Evolutionary conservation across 2,888 invertebrate genomes (phyloP).

Genomic region (Zootermopsis nevadensis): DNA sequence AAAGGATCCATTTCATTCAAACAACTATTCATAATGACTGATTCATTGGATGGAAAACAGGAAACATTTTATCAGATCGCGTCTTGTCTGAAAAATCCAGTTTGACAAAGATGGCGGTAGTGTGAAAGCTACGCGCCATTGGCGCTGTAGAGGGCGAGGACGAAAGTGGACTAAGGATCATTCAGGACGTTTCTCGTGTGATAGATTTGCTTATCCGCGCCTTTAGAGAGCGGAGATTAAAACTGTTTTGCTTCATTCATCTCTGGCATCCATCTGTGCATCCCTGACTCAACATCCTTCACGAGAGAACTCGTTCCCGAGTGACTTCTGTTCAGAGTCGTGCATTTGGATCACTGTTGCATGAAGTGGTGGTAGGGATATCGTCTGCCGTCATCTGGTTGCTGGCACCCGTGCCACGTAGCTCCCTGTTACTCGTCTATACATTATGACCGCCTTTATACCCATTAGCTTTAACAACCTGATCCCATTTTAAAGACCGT

Average conservation of each 20-base stretch:
- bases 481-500: constrained; percentile 30
- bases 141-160: not conserved
- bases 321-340: too few species aligned
- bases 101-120: constrained; percentile 11
- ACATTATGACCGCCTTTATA: not conserved
- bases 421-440: not conserved
- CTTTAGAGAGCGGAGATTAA: too few species aligned
- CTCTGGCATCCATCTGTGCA: too few species aligned
- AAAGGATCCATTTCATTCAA: too few species aligned
- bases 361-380: not conserved
- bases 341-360: not conserved
- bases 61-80: not conserved
- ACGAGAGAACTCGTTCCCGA: too few species aligned
- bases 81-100: not conserved
- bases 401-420: not conserved
- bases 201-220: too few species aligned
- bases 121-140: constrained; percentile 18
- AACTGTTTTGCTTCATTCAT: too few species aligned
- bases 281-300: too few species aligned
- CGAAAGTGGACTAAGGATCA: not conserved
- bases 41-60: not conserved
- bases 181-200: too few species aligned
- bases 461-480: constrained; percentile 32
- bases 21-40: too few species aligned
- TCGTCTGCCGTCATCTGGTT: constrained; percentile 8